These are phyloP conservation scores for Hydrotaea cyrtoneurina DNA, from an alignment of 2,888 invertebrate genomes.

Conservation along the genomic window DNA sequence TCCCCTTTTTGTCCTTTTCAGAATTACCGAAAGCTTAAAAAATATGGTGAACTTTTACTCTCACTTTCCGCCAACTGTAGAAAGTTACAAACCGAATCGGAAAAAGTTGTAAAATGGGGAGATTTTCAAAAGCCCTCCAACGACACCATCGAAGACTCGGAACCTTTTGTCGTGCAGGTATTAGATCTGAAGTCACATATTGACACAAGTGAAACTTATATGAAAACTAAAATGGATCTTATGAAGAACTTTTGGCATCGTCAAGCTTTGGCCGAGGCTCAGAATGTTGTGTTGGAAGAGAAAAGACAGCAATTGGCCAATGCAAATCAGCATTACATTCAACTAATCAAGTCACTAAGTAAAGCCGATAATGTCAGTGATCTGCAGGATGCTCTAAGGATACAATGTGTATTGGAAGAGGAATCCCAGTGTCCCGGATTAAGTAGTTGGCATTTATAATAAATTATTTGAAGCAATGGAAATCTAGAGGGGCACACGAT, in stretches of 20 bases:
- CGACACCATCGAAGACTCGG: slow-evolving; percentile 30
- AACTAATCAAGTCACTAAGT: slow-evolving; percentile 76
- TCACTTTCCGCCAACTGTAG: slow-evolving; percentile 75
- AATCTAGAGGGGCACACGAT: no score
- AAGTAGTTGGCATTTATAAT: not conserved
- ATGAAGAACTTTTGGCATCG: slow-evolving; percentile 77
- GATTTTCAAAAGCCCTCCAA: slow-evolving; percentile 64
- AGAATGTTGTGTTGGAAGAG: slow-evolving; percentile 73
- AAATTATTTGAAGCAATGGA: not conserved
- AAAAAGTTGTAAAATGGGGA: slow-evolving; percentile 75
- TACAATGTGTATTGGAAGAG: slow-evolving; percentile 36
- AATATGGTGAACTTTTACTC: slow-evolving; percentile 76
- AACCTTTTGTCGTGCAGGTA: slow-evolving; percentile 68
- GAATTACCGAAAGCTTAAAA: slow-evolving; percentile 72
- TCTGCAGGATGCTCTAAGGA: slow-evolving; percentile 65
- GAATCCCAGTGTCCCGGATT: not conserved
- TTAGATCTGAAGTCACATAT: slow-evolving; percentile 73
- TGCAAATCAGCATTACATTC: slow-evolving; percentile 75
- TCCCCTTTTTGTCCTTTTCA: slow-evolving; percentile 46
- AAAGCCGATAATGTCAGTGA: slow-evolving; percentile 74
- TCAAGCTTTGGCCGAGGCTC: slow-evolving; percentile 74
- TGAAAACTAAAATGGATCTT: slow-evolving; percentile 70
- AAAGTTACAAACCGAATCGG: slow-evolving; percentile 78
- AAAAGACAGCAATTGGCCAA: slow-evolving; percentile 72
- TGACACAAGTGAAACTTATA: slow-evolving; percentile 74